phyloP scores from a whole-genome alignment of 2,113 vertebrate genomes.

The Physeter macrocephalus region DNA sequence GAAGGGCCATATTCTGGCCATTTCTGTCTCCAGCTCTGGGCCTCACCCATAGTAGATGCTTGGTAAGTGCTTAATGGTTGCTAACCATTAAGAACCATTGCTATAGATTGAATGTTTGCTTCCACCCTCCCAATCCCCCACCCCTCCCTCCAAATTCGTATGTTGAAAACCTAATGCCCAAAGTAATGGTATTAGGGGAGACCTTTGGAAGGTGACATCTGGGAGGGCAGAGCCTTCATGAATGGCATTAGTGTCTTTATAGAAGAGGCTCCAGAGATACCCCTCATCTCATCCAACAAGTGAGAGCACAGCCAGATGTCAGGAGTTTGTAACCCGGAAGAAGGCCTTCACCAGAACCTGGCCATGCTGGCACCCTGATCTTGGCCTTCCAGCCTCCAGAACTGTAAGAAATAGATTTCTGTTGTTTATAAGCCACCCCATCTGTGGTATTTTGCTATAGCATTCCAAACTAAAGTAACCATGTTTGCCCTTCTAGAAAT shows the following conservation, averaged over 20 bases:
- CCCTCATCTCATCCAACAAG: not conserved
- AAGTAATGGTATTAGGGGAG: not conserved
- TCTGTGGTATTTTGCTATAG: not conserved
- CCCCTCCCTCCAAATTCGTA: not conserved
- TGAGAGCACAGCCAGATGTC: not conserved
- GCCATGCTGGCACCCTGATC: not conserved
- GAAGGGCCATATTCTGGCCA: not conserved
- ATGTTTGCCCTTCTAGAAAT: not conserved
- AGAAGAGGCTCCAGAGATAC: not conserved
- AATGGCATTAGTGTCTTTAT: not conserved
- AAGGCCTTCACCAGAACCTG: not conserved
- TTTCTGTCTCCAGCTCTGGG: not conserved
- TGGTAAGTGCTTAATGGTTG: not conserved
- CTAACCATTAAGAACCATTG: not conserved
- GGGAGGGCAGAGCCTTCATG: not conserved
- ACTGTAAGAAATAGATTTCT: not conserved
- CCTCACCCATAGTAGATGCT: not conserved
- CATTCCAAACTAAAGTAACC: not conserved
- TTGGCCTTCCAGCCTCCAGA: not conserved
- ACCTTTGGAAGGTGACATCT: not conserved
- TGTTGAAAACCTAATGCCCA: not conserved
- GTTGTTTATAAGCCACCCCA: not conserved
- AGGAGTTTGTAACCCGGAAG: not conserved
- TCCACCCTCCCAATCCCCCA: not conserved
- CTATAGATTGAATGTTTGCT: not conserved